These are phyloP conservation scores for Chironomus striatipennis DNA, from an alignment of 1,140 invertebrate species.

Conservation along the genomic window DNA sequence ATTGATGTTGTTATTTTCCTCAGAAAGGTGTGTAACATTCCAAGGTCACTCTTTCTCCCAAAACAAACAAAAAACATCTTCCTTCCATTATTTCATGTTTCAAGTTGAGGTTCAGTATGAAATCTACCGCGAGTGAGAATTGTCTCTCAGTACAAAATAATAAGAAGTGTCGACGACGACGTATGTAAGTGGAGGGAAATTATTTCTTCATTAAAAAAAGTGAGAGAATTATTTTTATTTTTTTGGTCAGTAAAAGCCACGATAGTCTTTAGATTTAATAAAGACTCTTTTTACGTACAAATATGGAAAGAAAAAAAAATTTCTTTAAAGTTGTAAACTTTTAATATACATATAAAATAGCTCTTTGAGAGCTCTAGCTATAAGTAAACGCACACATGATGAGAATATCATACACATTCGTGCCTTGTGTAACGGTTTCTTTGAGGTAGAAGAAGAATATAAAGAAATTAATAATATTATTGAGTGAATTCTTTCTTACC, in stretches of 20 bases:
- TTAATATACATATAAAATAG: background rate
- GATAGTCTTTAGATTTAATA: no score
- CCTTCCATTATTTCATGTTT: no score
- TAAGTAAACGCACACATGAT: background rate
- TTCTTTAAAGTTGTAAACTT: background rate
- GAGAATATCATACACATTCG: conserved; percentile 7
- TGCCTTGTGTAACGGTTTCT: conserved; percentile 12
- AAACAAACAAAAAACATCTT: background rate
- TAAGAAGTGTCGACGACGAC: background rate
- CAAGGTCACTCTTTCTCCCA: conserved; percentile 5
- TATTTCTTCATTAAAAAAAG: background rate
- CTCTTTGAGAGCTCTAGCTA: background rate
- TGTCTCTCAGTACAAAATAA: background rate
- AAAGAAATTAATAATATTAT: conserved; percentile 24
- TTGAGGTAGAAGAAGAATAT: background rate
- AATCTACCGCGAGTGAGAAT: background rate
- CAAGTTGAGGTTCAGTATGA: background rate
- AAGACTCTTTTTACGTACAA: no score
- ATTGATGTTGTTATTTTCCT: background rate
- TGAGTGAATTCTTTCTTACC: conserved; percentile 16
- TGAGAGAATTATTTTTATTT: background rate
- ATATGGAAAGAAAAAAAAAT: no score
- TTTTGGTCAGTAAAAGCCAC: background rate
- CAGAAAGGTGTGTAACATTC: background rate
- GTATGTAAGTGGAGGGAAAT: no score